A percentile compares a stretch with the other conserved stretches of the same genome.
These are phyloP conservation scores for Scaptomyza flava DNA, from an alignment of 2,888 invertebrate species.

Conservation along the genomic window DNA sequence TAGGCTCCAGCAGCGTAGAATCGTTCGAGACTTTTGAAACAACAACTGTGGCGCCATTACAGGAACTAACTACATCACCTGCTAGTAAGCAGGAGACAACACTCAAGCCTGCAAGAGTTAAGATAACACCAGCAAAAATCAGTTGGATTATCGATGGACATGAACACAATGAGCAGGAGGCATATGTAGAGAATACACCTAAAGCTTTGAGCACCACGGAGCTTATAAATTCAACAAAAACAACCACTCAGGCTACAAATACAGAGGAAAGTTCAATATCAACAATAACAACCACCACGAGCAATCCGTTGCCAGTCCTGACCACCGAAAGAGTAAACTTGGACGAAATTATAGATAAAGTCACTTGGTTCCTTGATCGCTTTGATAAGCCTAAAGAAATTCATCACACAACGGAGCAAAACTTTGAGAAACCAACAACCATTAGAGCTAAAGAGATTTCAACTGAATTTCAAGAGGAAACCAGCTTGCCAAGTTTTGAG, in stretches of 20 bases:
- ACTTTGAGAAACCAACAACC: slow-evolving; percentile 7
- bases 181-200: slow-evolving; percentile 49
- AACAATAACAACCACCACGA: neutral
- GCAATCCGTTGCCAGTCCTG: neutral
- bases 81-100: slow-evolving; percentile 30
- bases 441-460: neutral
- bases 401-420: slow-evolving; percentile 45
- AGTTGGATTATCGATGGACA: slow-evolving; percentile 81
- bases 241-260: neutral
- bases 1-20: slow-evolving; percentile 52
- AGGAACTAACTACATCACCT: slow-evolving; percentile 30
- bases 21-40: slow-evolving; percentile 29
- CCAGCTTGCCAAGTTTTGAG: slow-evolving; percentile 11
- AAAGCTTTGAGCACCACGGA: slow-evolving; percentile 16
- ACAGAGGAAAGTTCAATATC: neutral
- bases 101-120: slow-evolving; percentile 46
- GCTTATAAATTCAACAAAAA: neutral
- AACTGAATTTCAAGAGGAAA: neutral
- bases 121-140: slow-evolving; percentile 67
- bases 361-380: slow-evolving; percentile 68
- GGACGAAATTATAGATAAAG: slow-evolving; percentile 38
- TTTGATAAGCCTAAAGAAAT: slow-evolving; percentile 63
- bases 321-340: slow-evolving; percentile 23
- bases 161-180: slow-evolving; percentile 62
- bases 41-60: slow-evolving; percentile 4